Base-by-base conservation (phyloP, 1,140 invertebrate genomes). In the Lepidurus arcticus region DNA sequence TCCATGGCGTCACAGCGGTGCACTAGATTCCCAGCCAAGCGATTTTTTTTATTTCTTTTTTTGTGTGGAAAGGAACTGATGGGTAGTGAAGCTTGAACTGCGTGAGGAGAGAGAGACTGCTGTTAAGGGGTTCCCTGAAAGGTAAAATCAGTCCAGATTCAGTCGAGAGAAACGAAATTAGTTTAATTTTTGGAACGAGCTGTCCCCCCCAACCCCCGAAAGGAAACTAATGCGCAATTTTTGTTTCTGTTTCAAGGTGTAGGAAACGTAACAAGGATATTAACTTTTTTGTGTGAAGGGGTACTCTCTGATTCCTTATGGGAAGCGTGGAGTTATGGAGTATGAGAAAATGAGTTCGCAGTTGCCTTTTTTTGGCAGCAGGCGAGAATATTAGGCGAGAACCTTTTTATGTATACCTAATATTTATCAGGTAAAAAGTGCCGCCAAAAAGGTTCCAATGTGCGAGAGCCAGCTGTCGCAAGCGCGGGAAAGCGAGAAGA, bases 321-420 rank as follows among this genome's bases (percentile, higher is more conserved):
- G 13, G 53, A 47, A 21, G 9, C 21, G 16, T 7, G 53, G 34
- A 34, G 34, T 34, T 34, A 34, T 34, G 34, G 34, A 34, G 16
- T 65, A 65, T 65, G 53, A 65, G 53, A 65, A 65, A 65, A 65
- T 65, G 53, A 65, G 53, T n/a, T 65, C 53, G 16, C 21, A n/a
- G 16, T 65, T 0, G 53, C n/a, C 16, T 65, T 65, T 16, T n/a
- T 65, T 65, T 65, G 16, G 53, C 53, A 65, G 53, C 53, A 65
- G 53, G 53, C 53, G n/a, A 65, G 53, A 65, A 13, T 65, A 65
- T 65, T 65, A 65, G 53, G 53, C 53, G 53, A 65, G 53, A 65
- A 65, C 53, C 53, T 65, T 65, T 65, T 65, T 65, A 65, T 65
- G 53, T 65, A 65, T 65, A 65, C 53, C 53, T 65, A 65, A 65